These are phyloP conservation scores for Dipodomys ordii DNA, from an alignment of 2,113 vertebrate genomes.

Conservation along the genomic window DNA sequence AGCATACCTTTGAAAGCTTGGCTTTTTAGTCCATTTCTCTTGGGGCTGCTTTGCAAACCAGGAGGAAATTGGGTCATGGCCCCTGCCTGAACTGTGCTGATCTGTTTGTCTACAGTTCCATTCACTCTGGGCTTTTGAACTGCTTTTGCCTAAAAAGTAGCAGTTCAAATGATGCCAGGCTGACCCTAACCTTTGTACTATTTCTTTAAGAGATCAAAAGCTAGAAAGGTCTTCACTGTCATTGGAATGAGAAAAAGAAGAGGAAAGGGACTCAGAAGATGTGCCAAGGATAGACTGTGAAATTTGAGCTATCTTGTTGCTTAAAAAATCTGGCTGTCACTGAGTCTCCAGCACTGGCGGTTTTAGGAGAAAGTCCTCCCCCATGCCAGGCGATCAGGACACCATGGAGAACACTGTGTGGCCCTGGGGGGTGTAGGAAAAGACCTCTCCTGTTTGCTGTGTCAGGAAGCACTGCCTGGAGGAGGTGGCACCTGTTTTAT, in stretches of 20 bases:
- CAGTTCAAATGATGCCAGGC: neutral
- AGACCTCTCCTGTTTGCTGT: neutral
- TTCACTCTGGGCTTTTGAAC: slow-evolving; percentile 27
- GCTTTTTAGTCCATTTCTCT: slow-evolving; percentile 5
- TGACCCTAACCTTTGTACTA: slow-evolving; percentile 43
- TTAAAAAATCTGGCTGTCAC: neutral
- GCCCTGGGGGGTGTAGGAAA: neutral
- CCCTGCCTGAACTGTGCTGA: neutral
- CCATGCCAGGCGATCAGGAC: neutral
- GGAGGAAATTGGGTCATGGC: neutral
- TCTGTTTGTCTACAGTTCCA: neutral
- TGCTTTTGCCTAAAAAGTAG: neutral
- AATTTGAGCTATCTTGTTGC: slow-evolving; percentile 5
- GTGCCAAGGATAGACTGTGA: slow-evolving; percentile 11
- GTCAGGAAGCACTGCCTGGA: neutral
- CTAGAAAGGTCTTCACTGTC: neutral
- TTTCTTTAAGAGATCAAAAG: slow-evolving; percentile 51
- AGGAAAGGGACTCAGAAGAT: slow-evolving; percentile 2
- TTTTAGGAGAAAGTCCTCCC: neutral
- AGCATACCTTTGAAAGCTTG: neutral
- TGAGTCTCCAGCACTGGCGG: neutral
- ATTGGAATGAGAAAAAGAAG: slow-evolving; percentile 45
- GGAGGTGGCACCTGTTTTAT: neutral
- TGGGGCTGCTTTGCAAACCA: neutral
- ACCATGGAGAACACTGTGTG: neutral